These are phyloP conservation scores for Pavo muticus DNA, from an alignment of 2,113 vertebrate genomes.

Conservation along the genomic window DNA sequence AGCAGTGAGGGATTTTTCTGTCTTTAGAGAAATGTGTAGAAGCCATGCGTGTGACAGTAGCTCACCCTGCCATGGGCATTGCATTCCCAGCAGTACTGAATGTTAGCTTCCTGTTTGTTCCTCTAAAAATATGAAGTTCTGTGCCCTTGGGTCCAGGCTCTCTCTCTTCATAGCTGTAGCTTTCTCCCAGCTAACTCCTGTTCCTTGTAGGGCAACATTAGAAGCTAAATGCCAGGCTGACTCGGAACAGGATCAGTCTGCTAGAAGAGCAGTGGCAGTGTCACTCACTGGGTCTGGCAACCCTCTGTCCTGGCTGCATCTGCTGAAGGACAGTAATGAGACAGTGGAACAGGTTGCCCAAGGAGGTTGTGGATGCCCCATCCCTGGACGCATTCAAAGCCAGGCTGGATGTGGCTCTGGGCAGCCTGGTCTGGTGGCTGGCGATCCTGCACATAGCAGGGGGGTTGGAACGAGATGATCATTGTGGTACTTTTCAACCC, in stretches of 20 bases:
- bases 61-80: not conserved
- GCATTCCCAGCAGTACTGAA: not conserved
- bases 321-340: not conserved
- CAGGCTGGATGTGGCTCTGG: too few species aligned
- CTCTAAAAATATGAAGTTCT: not conserved
- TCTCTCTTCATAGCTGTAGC: not conserved
- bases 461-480: too few species aligned
- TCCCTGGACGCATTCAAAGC: too few species aligned
- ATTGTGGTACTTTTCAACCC: too few species aligned
- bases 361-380: too few species aligned
- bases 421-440: too few species aligned
- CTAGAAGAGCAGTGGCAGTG: not conserved
- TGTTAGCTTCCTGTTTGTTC: not conserved
- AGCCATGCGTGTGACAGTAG: not conserved
- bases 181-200: not conserved
- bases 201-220: not conserved
- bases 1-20: not conserved
- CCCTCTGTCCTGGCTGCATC: not conserved
- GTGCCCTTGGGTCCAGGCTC: rapidly evolving
- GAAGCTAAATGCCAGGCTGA: not conserved
- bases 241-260: not conserved
- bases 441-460: too few species aligned
- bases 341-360: too few species aligned
- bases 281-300: rapidly evolving
- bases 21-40: not conserved